A percentile compares a stretch with the other conserved stretches of the same genome.
Evolutionary conservation across 1,140 invertebrate genomes (phyloP).

Genomic region (Aphaenogaster floridana): DNA sequence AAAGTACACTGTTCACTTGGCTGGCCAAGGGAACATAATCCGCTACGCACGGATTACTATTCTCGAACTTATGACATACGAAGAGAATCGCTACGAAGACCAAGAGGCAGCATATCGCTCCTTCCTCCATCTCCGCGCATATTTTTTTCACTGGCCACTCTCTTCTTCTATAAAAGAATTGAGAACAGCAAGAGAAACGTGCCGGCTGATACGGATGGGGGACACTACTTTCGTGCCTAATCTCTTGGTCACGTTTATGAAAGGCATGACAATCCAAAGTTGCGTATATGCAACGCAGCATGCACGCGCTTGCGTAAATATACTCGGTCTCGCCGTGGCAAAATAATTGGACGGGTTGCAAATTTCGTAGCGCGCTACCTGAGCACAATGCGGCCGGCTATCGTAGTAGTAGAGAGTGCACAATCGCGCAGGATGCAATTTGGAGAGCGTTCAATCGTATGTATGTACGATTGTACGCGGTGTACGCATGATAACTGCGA

Average conservation of each 20-base stretch:
- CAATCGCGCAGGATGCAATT: conserved; percentile 5
- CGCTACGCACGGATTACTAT: background rate
- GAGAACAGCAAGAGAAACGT: background rate
- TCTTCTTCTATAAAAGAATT: background rate
- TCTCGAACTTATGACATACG: conserved; percentile 27
- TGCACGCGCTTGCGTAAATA: conserved; percentile 4
- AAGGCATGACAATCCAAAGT: conserved; percentile 57
- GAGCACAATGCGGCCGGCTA: background rate
- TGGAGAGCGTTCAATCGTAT: conserved; percentile 1
- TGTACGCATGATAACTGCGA: background rate
- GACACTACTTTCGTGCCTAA: conserved; percentile 45
- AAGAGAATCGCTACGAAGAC: conserved; percentile 37
- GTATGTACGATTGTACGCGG: background rate
- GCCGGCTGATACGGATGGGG: conserved; percentile 7
- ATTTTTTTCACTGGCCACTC: conserved; percentile 17
- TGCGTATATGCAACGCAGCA: conserved; percentile 12
- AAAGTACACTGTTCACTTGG: background rate
- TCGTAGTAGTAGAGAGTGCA: background rate
- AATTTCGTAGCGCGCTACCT: conserved; percentile 2
- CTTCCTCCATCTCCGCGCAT: conserved; percentile 33
- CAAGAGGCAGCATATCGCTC: conserved; percentile 61
- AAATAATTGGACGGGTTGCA: background rate
- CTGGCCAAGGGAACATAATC: conserved; percentile 25
- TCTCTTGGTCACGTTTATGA: conserved; percentile 50
- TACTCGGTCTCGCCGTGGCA: background rate